Conservation (phyloP, 2,113 vertebrate species). For the Hippocampus zosterae region DNA sequence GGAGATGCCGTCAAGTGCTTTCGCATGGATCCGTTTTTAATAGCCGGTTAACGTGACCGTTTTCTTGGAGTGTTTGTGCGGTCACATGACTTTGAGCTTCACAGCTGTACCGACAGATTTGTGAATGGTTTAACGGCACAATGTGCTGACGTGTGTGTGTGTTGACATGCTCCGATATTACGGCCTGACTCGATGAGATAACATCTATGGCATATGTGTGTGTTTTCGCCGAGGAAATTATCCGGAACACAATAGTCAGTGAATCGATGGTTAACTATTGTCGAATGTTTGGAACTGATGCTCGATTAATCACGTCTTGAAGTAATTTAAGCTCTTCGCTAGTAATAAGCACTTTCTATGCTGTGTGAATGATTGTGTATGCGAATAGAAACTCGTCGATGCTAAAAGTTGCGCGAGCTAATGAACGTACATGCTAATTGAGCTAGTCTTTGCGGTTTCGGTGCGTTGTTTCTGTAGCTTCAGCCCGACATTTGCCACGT, state of each 20-base stretch:
- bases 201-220: too few relatives aligned
- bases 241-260: too few relatives aligned
- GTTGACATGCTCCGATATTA: slow-evolving; percentile 13
- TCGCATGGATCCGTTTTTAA: too few relatives aligned
- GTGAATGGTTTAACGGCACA: slow-evolving; percentile 13
- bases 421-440: too few relatives aligned
- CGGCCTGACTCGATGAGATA: too few relatives aligned
- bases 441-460: not conserved
- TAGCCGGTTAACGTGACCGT: not conserved
- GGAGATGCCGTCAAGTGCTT: not conserved
- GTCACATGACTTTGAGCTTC: not conserved
- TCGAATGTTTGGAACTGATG: too few relatives aligned
- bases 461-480: not conserved
- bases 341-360: too few relatives aligned
- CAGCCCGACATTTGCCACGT: not conserved
- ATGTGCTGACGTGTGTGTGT: not conserved
- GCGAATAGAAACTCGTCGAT: not conserved
- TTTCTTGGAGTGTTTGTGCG: not conserved
- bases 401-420: too few relatives aligned
- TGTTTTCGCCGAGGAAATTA: too few relatives aligned
- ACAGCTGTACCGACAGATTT: slow-evolving; percentile 8
- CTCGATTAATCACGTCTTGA: too few relatives aligned
- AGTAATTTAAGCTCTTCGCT: too few relatives aligned
- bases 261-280: too few relatives aligned
- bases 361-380: not conserved